Conservation (phyloP, 2,113 vertebrate genomes). For the Neoarius graeffei region DNA sequence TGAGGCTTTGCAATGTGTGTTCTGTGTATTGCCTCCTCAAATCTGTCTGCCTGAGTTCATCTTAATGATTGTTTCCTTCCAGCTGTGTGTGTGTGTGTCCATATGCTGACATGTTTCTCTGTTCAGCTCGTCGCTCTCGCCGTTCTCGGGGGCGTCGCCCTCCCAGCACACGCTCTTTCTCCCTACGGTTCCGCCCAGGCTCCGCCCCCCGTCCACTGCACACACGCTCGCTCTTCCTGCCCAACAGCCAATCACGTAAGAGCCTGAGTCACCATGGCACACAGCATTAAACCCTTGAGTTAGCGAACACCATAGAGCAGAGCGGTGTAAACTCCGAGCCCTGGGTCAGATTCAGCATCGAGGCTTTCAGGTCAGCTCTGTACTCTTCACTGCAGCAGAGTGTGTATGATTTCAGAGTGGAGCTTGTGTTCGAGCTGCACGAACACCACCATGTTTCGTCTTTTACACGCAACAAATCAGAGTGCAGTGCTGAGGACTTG, state of each 20-base stretch:
- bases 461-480: background rate
- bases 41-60: background rate
- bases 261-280: background rate
- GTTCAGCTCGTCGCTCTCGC: conserved; percentile 50
- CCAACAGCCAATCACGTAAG: conserved; percentile 71
- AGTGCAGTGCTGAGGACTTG: background rate
- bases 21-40: background rate
- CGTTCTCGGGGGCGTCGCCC: conserved; percentile 60
- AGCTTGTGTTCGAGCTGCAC: background rate
- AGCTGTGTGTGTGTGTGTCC: conserved; percentile 22
- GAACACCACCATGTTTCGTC: background rate
- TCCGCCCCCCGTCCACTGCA: conserved; percentile 63
- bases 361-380: background rate
- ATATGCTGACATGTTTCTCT: conserved; percentile 24
- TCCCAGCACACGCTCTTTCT: conserved; percentile 64
- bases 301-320: background rate
- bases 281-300: background rate
- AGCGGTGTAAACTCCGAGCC: background rate
- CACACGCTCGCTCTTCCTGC: conserved; percentile 70
- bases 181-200: conserved; percentile 70
- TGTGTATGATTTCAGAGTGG: background rate
- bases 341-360: background rate
- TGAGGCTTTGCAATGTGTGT: conserved; percentile 7
- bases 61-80: background rate
- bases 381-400: background rate